Evolutionary conservation across 2,888 invertebrate genomes (phyloP).

Genomic region (Platynereis dumerilii): DNA sequence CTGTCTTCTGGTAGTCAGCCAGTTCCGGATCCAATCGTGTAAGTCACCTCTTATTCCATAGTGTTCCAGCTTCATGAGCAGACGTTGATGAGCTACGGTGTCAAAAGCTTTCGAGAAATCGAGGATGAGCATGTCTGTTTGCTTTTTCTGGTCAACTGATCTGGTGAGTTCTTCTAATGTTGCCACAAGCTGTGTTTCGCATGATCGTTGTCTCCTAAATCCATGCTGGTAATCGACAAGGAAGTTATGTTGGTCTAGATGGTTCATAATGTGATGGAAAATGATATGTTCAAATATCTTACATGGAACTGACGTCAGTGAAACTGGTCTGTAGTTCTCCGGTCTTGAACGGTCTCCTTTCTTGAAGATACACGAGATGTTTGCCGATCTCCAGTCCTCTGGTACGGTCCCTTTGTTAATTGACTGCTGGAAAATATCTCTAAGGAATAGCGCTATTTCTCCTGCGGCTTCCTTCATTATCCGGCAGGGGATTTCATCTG

Average conservation of each 20-base stretch:
- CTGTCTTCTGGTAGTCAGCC: conserved; percentile 29
- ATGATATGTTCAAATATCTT: conserved; percentile 38
- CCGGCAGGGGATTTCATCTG: no score
- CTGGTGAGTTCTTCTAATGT: conserved; percentile 1
- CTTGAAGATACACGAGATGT: conserved; percentile 35
- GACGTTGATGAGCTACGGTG: conserved; percentile 30
- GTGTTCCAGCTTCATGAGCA: conserved; percentile 25
- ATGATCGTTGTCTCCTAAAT: conserved; percentile 34
- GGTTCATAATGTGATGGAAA: conserved; percentile 28
- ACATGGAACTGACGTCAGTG: conserved; percentile 30
- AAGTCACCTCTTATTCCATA: conserved; percentile 24
- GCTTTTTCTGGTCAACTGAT: conserved; percentile 25
- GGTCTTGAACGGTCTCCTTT: conserved; percentile 31
- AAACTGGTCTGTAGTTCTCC: conserved; percentile 37
- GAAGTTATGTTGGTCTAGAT: conserved; percentile 27
- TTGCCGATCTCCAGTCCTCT: conserved; percentile 33
- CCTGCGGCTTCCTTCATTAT: no score
- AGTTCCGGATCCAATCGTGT: conserved; percentile 28
- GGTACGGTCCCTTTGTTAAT: no score
- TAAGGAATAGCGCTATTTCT: no score
- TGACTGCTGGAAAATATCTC: no score
- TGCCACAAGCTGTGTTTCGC: conserved; percentile 36
- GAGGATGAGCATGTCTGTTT: conserved; percentile 33
- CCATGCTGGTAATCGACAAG: conserved; percentile 34
- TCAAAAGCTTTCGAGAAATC: conserved; percentile 36